Conservation (phyloP, 2,888 invertebrate species). For the Cerceris ruficornis region DNA sequence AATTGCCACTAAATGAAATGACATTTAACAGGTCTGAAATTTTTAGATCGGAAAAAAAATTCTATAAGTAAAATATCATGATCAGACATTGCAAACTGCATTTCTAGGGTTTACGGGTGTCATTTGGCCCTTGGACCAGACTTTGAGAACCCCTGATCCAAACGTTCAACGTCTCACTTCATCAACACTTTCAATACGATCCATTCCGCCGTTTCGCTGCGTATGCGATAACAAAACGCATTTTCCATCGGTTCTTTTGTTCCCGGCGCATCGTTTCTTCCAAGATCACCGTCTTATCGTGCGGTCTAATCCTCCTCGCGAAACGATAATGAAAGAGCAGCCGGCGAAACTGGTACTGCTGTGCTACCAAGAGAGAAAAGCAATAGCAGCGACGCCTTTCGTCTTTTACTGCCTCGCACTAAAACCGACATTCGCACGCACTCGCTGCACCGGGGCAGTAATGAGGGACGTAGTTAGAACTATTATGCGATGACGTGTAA, state of each 20-base stretch:
- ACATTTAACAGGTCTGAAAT: no score
- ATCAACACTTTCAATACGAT: no score
- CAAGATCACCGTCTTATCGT: slow-evolving; percentile 46
- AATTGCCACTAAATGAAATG: no score
- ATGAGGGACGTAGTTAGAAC: slow-evolving; percentile 48
- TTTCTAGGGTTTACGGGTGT: no score
- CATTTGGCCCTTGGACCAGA: no score
- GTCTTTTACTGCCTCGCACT: slow-evolving; percentile 54
- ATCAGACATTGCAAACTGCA: no score
- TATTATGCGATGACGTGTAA: slow-evolving; percentile 64
- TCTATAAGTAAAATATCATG: no score
- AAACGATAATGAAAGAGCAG: slow-evolving; percentile 46
- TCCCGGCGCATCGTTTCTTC: slow-evolving; percentile 10
- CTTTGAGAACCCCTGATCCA: no score
- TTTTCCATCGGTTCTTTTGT: slow-evolving; percentile 7
- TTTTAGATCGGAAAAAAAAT: no score
- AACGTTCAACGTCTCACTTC: no score
- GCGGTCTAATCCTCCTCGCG: slow-evolving; percentile 47
- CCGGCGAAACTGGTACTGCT: slow-evolving; percentile 3
- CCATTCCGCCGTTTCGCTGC: neutral
- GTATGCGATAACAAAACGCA: neutral
- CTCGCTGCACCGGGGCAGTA: slow-evolving; percentile 46
- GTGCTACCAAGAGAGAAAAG: slow-evolving; percentile 20
- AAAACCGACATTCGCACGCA: slow-evolving; percentile 59
- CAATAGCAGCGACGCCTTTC: slow-evolving; percentile 40